These are phyloP conservation scores for Eciton burchellii DNA, from an alignment of 1,140 invertebrate genomes.

Conservation along the genomic window DNA sequence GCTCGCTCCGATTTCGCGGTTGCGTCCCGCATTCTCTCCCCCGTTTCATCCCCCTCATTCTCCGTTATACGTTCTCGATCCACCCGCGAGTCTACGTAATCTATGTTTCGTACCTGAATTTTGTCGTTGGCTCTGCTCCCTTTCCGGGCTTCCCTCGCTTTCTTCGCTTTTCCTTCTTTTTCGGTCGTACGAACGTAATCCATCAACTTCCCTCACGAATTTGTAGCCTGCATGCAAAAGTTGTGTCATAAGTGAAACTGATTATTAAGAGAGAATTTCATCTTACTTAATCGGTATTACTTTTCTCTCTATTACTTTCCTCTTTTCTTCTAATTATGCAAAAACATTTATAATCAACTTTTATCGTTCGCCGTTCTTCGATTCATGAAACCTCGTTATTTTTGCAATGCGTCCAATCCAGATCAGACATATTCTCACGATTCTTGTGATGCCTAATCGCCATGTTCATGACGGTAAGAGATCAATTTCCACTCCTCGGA, in stretches of 20 bases:
- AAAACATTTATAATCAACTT: background rate
- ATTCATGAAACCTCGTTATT: background rate
- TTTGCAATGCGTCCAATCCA: background rate
- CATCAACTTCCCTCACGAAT: constrained; percentile 8
- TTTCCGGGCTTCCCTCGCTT: background rate
- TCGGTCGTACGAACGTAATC: constrained; percentile 12
- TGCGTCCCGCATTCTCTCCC: constrained; percentile 71
- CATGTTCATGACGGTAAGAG: constrained; percentile 11
- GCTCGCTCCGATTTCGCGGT: constrained; percentile 78
- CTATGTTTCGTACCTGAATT: constrained; percentile 15
- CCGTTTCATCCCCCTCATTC: constrained; percentile 28
- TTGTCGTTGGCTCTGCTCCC: constrained; percentile 39
- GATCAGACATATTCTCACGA: constrained; percentile 10
- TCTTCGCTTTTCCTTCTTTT: constrained; percentile 3
- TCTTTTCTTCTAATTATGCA: background rate
- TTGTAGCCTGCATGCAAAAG: background rate
- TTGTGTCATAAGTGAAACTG: background rate
- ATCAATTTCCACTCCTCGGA: constrained; percentile 27
- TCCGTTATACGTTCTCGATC: constrained; percentile 18
- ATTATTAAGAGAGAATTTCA: background rate
- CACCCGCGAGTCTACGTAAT: constrained; percentile 52
- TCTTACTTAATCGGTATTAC: background rate
- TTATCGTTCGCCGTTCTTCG: background rate
- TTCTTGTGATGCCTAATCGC: constrained; percentile 3
- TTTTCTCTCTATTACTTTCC: background rate